A percentile compares a stretch with the other conserved stretches of the same genome.
These are phyloP conservation scores for Pterocles orientalis DNA, from an alignment of 2,113 vertebrate species.

Conservation along the genomic window DNA sequence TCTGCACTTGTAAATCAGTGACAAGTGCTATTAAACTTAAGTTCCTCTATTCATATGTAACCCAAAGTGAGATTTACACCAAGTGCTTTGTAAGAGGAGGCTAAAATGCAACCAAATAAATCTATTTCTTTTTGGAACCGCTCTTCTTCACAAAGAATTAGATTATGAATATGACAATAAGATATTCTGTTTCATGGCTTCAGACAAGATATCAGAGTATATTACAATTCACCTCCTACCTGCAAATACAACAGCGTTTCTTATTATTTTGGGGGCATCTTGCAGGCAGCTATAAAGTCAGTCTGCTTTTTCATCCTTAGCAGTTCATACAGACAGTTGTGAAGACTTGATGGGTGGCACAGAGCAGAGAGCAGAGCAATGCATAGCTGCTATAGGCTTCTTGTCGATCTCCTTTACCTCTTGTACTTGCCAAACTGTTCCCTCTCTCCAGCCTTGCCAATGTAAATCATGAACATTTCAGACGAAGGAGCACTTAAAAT, in stretches of 20 bases:
- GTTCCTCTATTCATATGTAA: not conserved
- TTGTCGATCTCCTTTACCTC: not conserved
- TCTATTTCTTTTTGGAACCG: not conserved
- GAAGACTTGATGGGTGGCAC: not conserved
- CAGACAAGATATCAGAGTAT: not conserved
- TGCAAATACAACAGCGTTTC: not conserved
- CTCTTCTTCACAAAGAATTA: not conserved
- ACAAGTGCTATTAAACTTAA: not conserved
- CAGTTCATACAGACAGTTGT: fast-evolving
- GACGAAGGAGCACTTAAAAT: not conserved
- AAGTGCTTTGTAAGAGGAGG: not conserved
- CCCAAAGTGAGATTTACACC: not conserved
- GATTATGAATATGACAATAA: not conserved
- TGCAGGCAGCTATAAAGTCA: not conserved
- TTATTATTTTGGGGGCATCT: not conserved
- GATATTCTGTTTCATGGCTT: not conserved
- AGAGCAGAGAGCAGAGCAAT: not conserved
- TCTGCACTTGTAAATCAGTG: not conserved
- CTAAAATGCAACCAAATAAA: not conserved
- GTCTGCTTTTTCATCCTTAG: not conserved
- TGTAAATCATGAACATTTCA: not conserved
- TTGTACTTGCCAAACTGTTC: not conserved
- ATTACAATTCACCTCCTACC: not conserved
- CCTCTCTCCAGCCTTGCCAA: not conserved
- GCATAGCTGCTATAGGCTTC: not conserved